Base-by-base conservation (phyloP, 2,113 vertebrate genomes). In the Paraplagusia blochii region DNA sequence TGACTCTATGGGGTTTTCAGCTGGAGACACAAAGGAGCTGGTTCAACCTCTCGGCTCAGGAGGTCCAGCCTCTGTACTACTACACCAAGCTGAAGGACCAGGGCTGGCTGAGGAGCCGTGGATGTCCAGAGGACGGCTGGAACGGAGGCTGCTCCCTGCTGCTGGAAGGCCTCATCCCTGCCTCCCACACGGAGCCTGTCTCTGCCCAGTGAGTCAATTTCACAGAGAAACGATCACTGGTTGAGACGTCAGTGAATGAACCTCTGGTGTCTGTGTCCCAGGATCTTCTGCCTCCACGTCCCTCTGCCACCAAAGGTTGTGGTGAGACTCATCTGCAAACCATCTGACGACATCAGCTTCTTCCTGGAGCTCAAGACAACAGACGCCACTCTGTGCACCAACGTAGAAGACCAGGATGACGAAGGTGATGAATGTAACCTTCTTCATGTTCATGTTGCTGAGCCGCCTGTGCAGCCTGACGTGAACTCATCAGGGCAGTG, bases 201-300 rank as follows among this genome's bases (percentile, higher is more conserved):
- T 83, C 87, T 35, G 68, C 90, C 56, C 91, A 90, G 97, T 98
- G 66, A 45, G 72, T 63, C 22, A 29, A 4, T 29, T 29, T 29
- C 22, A 29, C 6, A n/a, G n/a, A n/a, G n/a, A n/a, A n/a, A 29
- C 6, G 2, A 29, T 6, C 6, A 29, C 22, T 29, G 22, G 22
- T 29, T 2, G 3, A 4, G 6, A 6, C 6, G 22, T 29, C 22
- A 6, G 22, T 22, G 2, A 42, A 40, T 48, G 43, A 42, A 12
- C 45, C 9, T 16, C 7, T 52, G 8, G 38, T 5, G 12, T 2
- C n/a, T 51, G 8, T 29, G 8, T 53, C 11, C 60, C 78, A 99
- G 97, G 85, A 81, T 98, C 52, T 94, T 99, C 69, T 93, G 93
- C 52, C 87, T 99, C 55, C 90, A 94, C 51, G 71, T 94, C 5